Evolutionary conservation across 2,888 invertebrate genomes (phyloP), one percentile per base, ranked within the genome.

Genomic region (Sminthurides aquaticus): DNA sequence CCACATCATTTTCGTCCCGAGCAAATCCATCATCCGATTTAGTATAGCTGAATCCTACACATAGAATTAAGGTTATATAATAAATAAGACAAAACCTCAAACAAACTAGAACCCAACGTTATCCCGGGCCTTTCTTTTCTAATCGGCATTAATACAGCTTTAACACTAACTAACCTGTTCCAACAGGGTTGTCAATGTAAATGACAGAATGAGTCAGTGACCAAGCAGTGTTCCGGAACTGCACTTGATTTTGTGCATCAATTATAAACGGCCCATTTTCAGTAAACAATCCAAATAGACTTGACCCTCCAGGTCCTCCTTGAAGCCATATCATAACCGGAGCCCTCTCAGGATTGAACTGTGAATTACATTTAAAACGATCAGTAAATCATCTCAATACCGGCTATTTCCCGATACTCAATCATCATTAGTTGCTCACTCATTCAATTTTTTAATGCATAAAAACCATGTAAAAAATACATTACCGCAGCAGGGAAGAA

Each of bases 151-250:
- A n/a, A n/a, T n/a, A n/a, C n/a, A n/a, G n/a, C n/a, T n/a, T n/a
- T n/a, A n/a, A n/a, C n/a, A n/a, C n/a, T n/a, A 34, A 5, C 25
- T 57, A 66, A 78, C 78, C 78, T 1, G 92, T 89, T 1, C 93
- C 92, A 0, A 91, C 95, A 0, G 95, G 95, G 78, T 92, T 95
- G 78, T 96, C 95, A 64, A 96, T 88, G 77, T 90, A 96, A 62
- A 96, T 83, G 52, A 95, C 79, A 73, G 88, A 86, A 77, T 90
- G 90, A 11, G 85, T 85, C 49, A 84, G 79, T 63, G 86, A 87
- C 95, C 95, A 96, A 8, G 88, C 85, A 2, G 71, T 71, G 8
- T 61, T 62, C 25, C 73, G 62, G 11, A 69, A 62, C n/a, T 64
- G 62, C 2, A 72, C 57, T 5, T 71, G 62, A 74, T 87, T 87